Conservation (phyloP, 2,113 vertebrate genomes). For the Vidua macroura region DNA sequence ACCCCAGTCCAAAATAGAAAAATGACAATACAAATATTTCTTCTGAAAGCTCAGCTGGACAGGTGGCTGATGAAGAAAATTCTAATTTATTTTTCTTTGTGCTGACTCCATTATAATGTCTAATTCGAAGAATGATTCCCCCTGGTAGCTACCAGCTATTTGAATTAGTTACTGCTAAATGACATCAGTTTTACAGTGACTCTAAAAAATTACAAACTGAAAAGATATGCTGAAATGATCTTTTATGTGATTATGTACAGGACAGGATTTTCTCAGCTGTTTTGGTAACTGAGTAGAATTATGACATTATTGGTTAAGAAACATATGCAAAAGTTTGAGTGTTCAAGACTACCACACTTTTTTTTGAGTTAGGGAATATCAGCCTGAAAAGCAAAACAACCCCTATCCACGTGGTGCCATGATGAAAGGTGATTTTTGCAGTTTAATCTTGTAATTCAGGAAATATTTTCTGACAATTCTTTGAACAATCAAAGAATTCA, state of each 20-base stretch:
- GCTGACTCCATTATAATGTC: neutral
- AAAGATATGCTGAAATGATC: neutral
- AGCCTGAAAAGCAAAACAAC: neutral
- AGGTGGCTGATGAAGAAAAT: neutral
- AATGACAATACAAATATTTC: neutral
- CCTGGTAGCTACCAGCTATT: neutral
- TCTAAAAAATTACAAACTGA: neutral
- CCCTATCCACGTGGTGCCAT: accelerated
- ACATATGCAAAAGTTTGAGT: neutral
- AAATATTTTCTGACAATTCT: neutral
- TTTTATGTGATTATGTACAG: neutral
- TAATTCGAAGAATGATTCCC: neutral
- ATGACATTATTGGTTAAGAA: neutral
- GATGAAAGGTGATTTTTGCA: neutral
- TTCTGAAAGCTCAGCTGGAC: neutral
- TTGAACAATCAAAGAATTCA: neutral
- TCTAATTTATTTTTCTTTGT: neutral
- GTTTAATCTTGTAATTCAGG: neutral
- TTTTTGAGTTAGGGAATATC: neutral
- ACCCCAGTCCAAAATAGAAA: neutral
- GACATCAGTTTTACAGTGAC: neutral
- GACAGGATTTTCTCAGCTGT: neutral
- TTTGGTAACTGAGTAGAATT: neutral
- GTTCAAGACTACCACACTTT: neutral
- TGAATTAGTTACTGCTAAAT: neutral